phyloP scores from a whole-genome alignment of 2,113 vertebrate genomes.

The Lynx canadensis region DNA sequence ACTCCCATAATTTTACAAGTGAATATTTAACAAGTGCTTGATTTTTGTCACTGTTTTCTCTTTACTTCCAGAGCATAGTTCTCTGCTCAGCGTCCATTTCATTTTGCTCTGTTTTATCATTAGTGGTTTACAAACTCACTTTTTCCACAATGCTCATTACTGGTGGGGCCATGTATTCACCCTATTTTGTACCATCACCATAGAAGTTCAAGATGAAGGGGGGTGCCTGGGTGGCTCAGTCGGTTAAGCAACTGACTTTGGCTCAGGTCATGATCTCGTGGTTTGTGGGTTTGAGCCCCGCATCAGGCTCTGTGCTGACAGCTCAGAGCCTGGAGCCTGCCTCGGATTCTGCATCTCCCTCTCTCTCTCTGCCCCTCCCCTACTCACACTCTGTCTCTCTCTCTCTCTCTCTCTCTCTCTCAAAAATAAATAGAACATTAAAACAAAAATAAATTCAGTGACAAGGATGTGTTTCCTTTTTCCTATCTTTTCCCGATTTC shows the following conservation, averaged over 20 bases:
- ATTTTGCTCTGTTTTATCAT: neutral
- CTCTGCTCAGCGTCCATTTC: neutral
- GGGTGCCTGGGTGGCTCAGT: no score
- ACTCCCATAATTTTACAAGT: neutral
- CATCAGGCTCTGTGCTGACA: no score
- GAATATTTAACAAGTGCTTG: neutral
- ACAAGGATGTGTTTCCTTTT: neutral
- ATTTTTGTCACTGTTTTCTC: neutral
- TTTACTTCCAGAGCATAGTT: neutral
- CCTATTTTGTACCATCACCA: neutral
- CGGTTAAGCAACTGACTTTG: no score
- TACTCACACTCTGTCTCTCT: no score
- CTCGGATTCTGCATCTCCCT: no score
- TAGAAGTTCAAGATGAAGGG: neutral
- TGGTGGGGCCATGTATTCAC: rapidly evolving
- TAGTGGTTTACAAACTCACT: neutral
- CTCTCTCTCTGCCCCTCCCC: no score
- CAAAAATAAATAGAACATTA: no score
- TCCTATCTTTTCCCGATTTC: neutral
- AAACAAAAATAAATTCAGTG: neutral
- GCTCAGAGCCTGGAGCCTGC: no score
- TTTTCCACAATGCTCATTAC: neutral
- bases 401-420: no score
- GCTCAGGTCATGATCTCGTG: no score
- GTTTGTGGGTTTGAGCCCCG: no score